phyloP scores from a whole-genome alignment of 64 coral and sea anemone species.

The Dendronephthya gigantea region DNA sequence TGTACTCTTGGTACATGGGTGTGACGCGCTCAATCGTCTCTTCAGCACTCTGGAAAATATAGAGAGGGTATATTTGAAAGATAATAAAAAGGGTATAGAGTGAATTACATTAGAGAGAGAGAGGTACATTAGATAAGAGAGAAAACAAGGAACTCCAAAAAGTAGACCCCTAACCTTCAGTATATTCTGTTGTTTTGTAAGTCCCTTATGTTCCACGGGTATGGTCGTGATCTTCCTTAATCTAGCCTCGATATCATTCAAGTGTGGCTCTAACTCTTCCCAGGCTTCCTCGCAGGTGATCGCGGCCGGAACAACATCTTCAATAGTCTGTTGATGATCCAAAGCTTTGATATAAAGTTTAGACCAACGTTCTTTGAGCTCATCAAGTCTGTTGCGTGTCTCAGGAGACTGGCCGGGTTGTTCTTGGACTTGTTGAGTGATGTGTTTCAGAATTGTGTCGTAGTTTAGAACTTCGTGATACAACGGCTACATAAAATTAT shows the following conservation, averaged over 20 bases:
- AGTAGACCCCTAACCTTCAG: constrained; percentile 8
- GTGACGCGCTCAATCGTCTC: constrained; percentile 84
- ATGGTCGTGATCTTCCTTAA: constrained; percentile 1
- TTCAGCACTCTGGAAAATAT: constrained; percentile 51
- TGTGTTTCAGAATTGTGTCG: not conserved
- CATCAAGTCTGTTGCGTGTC: not conserved
- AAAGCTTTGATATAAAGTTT: not conserved
- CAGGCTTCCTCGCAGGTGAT: not conserved
- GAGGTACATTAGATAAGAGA: not conserved
- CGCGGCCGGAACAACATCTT: not conserved
- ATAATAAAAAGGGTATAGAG: too few relatives aligned
- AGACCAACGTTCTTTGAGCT: not conserved
- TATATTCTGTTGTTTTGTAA: not conserved
- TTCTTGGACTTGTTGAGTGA: not conserved
- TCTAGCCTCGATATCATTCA: constrained; percentile 2
- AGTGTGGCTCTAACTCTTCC: not conserved
- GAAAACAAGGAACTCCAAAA: too few relatives aligned
- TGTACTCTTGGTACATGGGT: constrained; percentile 65
- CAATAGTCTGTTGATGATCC: not conserved
- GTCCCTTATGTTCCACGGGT: not conserved
- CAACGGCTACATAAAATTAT: not conserved
- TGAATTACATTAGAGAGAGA: too few relatives aligned
- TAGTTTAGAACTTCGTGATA: not conserved
- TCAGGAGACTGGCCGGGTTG: not conserved
- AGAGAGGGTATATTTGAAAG: too few relatives aligned